phyloP scores from a whole-genome alignment of 2,888 invertebrate genomes.

The Eristalis tenax region DNA sequence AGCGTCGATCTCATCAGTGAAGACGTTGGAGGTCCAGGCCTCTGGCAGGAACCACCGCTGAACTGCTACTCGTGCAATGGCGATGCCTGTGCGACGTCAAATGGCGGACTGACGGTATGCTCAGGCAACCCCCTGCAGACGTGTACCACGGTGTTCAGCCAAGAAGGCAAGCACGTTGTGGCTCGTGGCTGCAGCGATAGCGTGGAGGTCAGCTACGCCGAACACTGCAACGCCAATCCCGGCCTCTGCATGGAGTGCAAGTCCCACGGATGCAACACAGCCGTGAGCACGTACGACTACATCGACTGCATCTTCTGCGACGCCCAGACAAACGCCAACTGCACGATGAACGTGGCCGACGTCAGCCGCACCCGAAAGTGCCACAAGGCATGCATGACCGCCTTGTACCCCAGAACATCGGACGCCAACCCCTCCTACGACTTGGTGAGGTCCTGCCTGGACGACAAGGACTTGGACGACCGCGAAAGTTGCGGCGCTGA shows the following conservation, averaged over 20 bases:
- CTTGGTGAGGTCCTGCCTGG: conserved; percentile 76
- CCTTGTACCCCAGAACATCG: conserved; percentile 75
- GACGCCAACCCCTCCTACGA: conserved; percentile 74
- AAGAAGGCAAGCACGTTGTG: conserved; percentile 51
- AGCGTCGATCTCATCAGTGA: conserved; percentile 42
- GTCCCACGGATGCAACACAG: conserved; percentile 77
- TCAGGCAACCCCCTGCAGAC: conserved; percentile 67
- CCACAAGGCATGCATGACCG: conserved; percentile 76
- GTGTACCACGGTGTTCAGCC: conserved; percentile 71
- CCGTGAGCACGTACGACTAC: conserved; percentile 70
- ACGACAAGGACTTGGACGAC: conserved; percentile 77
- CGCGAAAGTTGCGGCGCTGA: conserved; percentile 73
- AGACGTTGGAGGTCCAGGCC: conserved; percentile 68
- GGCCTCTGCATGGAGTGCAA: conserved; percentile 76
- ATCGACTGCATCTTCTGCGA: conserved; percentile 77
- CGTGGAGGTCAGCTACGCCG: conserved; percentile 32
- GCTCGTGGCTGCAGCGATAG: conserved; percentile 73
- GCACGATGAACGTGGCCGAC: conserved; percentile 72
- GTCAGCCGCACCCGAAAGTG: conserved; percentile 74
- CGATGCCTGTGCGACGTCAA: conserved; percentile 54
- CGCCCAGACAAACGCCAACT: conserved; percentile 72
- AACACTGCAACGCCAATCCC: conserved; percentile 61
- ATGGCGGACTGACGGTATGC: conserved; percentile 45
- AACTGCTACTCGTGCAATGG: conserved; percentile 73
- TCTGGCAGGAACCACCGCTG: conserved; percentile 73